phyloP scores from a whole-genome alignment of 2,113 vertebrate species.

The Nicator chloris region DNA sequence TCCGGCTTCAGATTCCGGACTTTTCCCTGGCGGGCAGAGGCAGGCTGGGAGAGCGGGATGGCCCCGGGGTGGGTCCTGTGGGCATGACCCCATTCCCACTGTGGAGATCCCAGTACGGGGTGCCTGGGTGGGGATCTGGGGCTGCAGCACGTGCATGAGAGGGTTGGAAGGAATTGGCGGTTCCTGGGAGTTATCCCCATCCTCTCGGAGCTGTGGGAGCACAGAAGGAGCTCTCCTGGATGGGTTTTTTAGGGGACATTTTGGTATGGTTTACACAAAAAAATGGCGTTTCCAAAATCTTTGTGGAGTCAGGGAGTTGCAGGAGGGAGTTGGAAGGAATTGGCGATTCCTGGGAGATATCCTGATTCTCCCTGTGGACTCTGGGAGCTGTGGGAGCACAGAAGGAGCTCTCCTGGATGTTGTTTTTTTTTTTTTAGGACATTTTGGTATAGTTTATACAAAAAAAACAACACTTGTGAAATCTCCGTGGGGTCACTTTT shows the following conservation, averaged over 20 bases:
- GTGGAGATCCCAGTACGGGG: rapidly evolving
- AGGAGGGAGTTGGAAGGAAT: rapidly evolving
- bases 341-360: rapidly evolving
- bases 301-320: no score
- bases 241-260: no score
- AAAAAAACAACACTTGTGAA: rapidly evolving
- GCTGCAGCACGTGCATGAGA: no score
- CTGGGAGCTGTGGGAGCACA: background rate
- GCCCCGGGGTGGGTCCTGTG: rapidly evolving
- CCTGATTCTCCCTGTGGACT: rapidly evolving
- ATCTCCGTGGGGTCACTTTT: rapidly evolving
- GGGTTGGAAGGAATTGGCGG: rapidly evolving
- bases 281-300: no score
- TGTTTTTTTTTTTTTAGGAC: background rate
- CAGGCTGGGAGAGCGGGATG: rapidly evolving
- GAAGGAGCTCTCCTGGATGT: background rate
- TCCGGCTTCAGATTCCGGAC: rapidly evolving
- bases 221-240: no score
- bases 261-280: no score
- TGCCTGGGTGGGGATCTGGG: rapidly evolving
- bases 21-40: background rate
- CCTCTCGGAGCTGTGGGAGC: background rate
- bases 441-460: rapidly evolving
- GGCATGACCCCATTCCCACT: rapidly evolving
- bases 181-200: background rate